Evolutionary conservation across 2,888 invertebrate species (phyloP).

Genomic region (Diadegma fenestrale): DNA sequence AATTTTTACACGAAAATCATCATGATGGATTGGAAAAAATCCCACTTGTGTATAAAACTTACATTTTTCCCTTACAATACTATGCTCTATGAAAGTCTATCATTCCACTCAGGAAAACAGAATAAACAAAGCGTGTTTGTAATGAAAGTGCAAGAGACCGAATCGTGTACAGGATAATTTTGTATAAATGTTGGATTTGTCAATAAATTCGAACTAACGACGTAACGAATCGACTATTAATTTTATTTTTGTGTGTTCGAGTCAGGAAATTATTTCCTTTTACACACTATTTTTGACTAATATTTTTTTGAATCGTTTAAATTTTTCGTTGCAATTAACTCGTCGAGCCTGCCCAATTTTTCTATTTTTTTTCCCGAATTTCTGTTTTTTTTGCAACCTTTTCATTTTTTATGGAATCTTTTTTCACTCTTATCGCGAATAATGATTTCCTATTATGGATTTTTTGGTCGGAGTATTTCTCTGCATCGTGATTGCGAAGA

Average conservation of each 20-base stretch:
- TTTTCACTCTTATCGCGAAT: neutral
- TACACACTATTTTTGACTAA: neutral
- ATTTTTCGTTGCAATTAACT: neutral
- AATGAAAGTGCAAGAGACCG: conserved; percentile 12
- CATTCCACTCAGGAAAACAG: conserved; percentile 41
- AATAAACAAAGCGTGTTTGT: conserved; percentile 14
- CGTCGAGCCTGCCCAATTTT: neutral
- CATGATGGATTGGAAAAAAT: neutral
- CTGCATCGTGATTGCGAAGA: neutral
- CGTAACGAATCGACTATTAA: too few species aligned
- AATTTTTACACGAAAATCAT: conserved; percentile 39
- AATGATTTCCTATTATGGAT: neutral
- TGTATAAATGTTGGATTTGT: conserved; percentile 55
- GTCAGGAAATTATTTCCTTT: neutral
- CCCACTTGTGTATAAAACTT: neutral
- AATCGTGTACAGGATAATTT: conserved; percentile 57
- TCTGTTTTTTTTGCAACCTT: too few species aligned
- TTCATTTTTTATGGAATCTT: too few species aligned
- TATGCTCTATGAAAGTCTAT: conserved; percentile 26
- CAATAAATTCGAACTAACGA: conserved; percentile 57
- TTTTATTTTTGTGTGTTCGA: too few species aligned
- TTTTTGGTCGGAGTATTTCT: neutral
- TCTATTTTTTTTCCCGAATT: too few species aligned
- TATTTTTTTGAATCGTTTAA: neutral
- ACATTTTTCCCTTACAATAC: conserved; percentile 8